phyloP scores from a whole-genome alignment of 1,140 invertebrate genomes.

The Drosophila fuyamai region DNA sequence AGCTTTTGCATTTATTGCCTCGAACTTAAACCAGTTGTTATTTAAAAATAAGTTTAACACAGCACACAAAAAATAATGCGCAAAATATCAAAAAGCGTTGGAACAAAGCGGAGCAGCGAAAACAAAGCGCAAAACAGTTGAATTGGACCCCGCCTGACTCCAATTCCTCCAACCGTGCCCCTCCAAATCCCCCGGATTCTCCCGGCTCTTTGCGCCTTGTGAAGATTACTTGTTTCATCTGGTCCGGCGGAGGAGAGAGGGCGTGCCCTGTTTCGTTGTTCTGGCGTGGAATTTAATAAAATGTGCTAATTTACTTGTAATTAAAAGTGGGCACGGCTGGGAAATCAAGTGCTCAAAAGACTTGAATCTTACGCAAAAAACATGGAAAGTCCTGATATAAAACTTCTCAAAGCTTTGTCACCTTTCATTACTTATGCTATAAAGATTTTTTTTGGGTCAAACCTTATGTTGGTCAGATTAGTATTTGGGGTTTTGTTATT shows the following conservation, averaged over 20 bases:
- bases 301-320: conserved; percentile 41
- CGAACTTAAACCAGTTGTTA: conserved; percentile 57
- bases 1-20: conserved; percentile 54
- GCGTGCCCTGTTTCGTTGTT: conserved; percentile 35
- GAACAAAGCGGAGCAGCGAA: conserved; percentile 40
- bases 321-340: conserved; percentile 12
- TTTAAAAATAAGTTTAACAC: conserved; percentile 56
- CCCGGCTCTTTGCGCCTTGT: conserved; percentile 1
- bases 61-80: conserved; percentile 49
- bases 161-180: not conserved
- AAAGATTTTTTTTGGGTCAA: conserved; percentile 13
- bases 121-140: conserved; percentile 40
- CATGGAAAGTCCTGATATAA: conserved; percentile 4
- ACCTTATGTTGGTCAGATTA: not conserved
- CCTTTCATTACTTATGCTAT: not conserved
- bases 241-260: conserved; percentile 2
- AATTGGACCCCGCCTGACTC: conserved; percentile 14
- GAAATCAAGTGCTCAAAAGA: not conserved
- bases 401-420: not conserved
- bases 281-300: conserved; percentile 19
- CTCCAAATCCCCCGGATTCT: not conserved
- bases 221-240: conserved; percentile 31
- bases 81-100: conserved; percentile 40
- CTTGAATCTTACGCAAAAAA: conserved; percentile 1
- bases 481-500: not conserved